Percentiles rank a stretch among this genome's conserved stretches.
These are phyloP conservation scores for Venturia canescens DNA, from an alignment of 1,140 invertebrate genomes.

Conservation along the genomic window DNA sequence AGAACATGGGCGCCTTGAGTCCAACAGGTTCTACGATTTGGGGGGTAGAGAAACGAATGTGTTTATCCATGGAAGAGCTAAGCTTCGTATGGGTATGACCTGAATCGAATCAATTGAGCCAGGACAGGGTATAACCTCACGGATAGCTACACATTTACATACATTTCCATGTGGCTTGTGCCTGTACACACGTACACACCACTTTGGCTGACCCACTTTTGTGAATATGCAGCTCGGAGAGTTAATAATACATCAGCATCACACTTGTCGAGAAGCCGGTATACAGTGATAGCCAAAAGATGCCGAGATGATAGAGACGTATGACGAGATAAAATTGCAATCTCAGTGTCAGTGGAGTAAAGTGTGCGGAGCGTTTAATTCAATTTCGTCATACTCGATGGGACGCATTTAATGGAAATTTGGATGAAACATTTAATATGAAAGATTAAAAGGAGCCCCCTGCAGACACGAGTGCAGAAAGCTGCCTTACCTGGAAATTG, in stretches of 20 bases:
- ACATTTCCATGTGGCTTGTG: not conserved
- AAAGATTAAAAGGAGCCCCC: too few species aligned
- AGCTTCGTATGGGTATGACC: slow-evolving; percentile 1
- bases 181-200: not conserved
- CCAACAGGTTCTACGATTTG: slow-evolving; percentile 82
- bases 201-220: slow-evolving; percentile 25
- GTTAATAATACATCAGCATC: slow-evolving; percentile 35
- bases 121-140: slow-evolving; percentile 21
- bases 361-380: too few species aligned
- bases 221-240: slow-evolving; percentile 11
- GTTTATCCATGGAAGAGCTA: not conserved
- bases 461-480: not conserved
- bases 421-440: too few species aligned
- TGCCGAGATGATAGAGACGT: too few species aligned
- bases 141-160: not conserved
- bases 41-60: not conserved
- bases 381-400: not conserved
- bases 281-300: not conserved
- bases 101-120: slow-evolving; percentile 29
- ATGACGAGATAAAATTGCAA: too few species aligned
- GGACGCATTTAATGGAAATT: too few species aligned
- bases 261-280: not conserved
- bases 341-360: too few species aligned
- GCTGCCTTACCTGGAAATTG: slow-evolving; percentile 49
- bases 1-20: slow-evolving; percentile 83